Evolutionary conservation across 1,140 invertebrate species (phyloP).

Genomic region (Conus ventricosus): DNA sequence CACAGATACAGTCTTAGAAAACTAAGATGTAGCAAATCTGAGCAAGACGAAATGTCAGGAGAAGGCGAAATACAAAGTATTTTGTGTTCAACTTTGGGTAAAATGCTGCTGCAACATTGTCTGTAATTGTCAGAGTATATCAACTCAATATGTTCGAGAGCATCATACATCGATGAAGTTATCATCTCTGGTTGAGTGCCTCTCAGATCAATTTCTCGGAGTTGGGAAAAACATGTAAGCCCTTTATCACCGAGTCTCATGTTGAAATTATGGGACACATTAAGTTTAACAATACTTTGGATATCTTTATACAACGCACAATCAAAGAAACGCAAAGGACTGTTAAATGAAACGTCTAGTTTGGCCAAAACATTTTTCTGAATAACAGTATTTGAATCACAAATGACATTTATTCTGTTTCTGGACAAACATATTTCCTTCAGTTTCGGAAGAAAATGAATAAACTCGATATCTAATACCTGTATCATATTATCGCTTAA

Average conservation of each 20-base stretch:
- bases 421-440: slow-evolving; percentile 15
- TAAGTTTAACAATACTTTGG: slow-evolving; percentile 1
- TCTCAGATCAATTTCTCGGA: slow-evolving; percentile 10
- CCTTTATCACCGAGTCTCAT: neutral
- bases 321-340: neutral
- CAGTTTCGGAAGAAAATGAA: slow-evolving; percentile 1
- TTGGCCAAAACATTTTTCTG: neutral
- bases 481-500: slow-evolving; percentile 29
- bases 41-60: slow-evolving; percentile 48
- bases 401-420: neutral
- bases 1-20: slow-evolving; percentile 40
- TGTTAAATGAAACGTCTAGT: neutral
- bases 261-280: neutral
- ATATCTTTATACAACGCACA: slow-evolving; percentile 6
- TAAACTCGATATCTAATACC: neutral
- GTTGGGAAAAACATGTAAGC: slow-evolving; percentile 1
- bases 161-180: slow-evolving; percentile 22
- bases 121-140: slow-evolving; percentile 38
- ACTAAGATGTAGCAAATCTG: slow-evolving; percentile 39
- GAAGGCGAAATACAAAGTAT: slow-evolving; percentile 37
- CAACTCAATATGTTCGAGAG: neutral
- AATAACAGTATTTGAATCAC: slow-evolving; percentile 9
- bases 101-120: slow-evolving; percentile 44
- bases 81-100: slow-evolving; percentile 30
- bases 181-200: slow-evolving; percentile 24